These are phyloP conservation scores for Bettongia penicillata DNA, from an alignment of 2,113 vertebrate species.

Conservation along the genomic window DNA sequence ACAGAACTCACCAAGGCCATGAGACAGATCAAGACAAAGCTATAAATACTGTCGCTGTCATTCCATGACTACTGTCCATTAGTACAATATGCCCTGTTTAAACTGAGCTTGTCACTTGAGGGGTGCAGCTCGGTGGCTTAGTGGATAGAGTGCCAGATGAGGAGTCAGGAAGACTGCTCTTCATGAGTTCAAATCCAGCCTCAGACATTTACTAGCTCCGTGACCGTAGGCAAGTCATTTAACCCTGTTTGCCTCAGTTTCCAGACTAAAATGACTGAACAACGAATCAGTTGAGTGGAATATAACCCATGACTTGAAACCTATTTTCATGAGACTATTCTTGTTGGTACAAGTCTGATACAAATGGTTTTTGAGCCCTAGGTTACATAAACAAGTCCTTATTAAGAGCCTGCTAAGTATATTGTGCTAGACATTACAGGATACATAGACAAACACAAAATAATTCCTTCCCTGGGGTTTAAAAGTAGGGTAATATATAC, in stretches of 20 bases:
- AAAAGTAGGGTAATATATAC: not conserved
- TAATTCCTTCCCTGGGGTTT: not conserved
- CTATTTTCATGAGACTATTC: not conserved
- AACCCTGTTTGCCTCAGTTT: not conserved
- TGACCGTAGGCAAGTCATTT: not conserved
- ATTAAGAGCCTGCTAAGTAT: not conserved
- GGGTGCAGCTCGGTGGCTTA: no score
- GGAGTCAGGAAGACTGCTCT: not conserved
- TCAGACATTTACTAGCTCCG: not conserved
- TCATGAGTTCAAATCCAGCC: not conserved
- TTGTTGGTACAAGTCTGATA: not conserved
- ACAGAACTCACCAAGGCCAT: not conserved
- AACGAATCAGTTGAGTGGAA: not conserved
- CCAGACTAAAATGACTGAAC: not conserved
- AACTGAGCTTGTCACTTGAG: not conserved
- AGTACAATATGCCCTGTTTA: not conserved
- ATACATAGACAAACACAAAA: not conserved
- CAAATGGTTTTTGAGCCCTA: not conserved
- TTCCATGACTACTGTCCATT: not conserved
- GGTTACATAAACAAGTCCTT: not conserved
- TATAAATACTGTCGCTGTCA: not conserved
- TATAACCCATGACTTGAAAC: not conserved
- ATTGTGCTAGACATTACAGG: not conserved
- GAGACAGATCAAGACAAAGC: not conserved
- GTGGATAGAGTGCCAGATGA: not conserved